Percentiles rank a stretch among this genome's conserved stretches.
Conservation (phyloP, 2,888 invertebrate genomes). For the Galerucella calmariensis region DNA sequence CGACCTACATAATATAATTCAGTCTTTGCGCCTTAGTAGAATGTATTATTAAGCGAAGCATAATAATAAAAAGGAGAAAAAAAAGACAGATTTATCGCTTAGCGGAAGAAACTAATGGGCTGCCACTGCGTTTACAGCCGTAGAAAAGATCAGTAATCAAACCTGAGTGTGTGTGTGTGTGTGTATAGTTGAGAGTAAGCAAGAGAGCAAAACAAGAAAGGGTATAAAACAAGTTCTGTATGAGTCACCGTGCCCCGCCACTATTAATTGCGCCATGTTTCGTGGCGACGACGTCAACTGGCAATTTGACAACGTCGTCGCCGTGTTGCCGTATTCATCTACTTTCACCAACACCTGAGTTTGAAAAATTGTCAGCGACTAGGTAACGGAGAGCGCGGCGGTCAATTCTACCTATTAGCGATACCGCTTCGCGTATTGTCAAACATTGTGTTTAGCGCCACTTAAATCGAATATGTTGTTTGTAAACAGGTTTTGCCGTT, state of each 20-base stretch:
- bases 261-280: constrained; percentile 36
- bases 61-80: not conserved
- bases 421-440: not conserved
- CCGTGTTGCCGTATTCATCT: constrained; percentile 3
- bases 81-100: not conserved
- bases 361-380: constrained; percentile 13
- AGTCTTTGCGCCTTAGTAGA: not conserved
- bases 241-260: constrained; percentile 55
- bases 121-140: constrained; percentile 60
- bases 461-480: not conserved
- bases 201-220: constrained; percentile 54
- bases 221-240: constrained; percentile 60
- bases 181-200: constrained; percentile 27
- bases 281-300: constrained; percentile 21
- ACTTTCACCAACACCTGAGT: constrained; percentile 21
- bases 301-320: constrained; percentile 35
- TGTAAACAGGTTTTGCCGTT: not conserved
- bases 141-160: constrained; percentile 37
- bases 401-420: not conserved
- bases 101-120: constrained; percentile 59
- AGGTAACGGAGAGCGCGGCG: not conserved
- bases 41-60: not conserved
- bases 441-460: constrained; percentile 6
- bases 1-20: not conserved
- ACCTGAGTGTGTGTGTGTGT: constrained; percentile 26